Base-by-base conservation (phyloP, 2,888 invertebrate genomes). In the Cremastinae sp. region DNA sequence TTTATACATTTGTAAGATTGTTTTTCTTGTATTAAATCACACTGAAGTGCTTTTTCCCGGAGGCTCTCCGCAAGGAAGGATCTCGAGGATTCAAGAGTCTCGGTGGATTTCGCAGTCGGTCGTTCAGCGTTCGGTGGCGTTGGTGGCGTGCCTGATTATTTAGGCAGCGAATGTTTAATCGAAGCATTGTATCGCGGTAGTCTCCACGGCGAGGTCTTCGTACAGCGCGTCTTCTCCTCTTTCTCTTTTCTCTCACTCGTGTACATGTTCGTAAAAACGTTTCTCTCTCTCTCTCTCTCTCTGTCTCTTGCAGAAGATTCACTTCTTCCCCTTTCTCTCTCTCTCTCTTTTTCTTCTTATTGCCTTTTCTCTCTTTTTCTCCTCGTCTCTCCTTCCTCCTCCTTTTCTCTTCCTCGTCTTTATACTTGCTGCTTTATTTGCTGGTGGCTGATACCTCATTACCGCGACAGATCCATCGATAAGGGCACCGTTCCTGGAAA, bases 381-480 rank as follows among this genome's bases (percentile, higher is more conserved):
- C 74, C 68, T 69, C 45, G 62, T 65, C 76, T 71, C 74, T 45
- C 75, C 59, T 78, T 78, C 74, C 18, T 56, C 39, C 53, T 37
- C 35, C 49, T 41, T 9, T 58, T 49, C 12, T 45, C 49, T 39
- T 39, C 51, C 16, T 70, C 79, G 75, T 79, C 83, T 83, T 83
- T 83, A 84, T 84, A 82, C 86, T 87, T 85, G 85, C 87, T 89
- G 86, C 84, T 89, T 89, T 89, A 89, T 89, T 88, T 88, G 87
- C 84, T 87, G 83, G 82, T 85, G 87, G 86, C 88, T 89, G 89
- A 89, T 89, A 89, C 89, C 89, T 89, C 89, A 89, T 89, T 89
- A 89, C 89, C 88, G 89, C 89, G 89, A 89, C 89, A 89, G 89
- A 89, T 89, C 87, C 87, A 84, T 85, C 88, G 89, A 89, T 89